A percentile compares a stretch with the other conserved stretches of the same genome.
phyloP scores from a whole-genome alignment of 2,113 vertebrate genomes.

The Muntiacus reevesi region DNA sequence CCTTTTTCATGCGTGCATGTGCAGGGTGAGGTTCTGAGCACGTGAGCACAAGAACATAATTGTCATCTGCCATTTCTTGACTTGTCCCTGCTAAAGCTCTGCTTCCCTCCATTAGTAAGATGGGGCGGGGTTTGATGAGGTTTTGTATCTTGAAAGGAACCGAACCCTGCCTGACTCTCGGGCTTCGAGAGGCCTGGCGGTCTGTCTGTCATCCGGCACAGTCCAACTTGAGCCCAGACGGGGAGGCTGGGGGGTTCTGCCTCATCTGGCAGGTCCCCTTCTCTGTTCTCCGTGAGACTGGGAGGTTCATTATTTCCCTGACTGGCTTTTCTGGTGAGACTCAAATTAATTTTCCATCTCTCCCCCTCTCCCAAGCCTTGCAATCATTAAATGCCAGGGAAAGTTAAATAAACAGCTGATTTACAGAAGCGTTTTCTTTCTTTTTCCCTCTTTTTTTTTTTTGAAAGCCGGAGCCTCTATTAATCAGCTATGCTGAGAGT shows the following conservation, averaged over 20 bases:
- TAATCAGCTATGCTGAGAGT: conserved; percentile 57
- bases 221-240: neutral
- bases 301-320: conserved; percentile 70
- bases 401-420: conserved; percentile 75
- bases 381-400: conserved; percentile 71
- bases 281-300: neutral
- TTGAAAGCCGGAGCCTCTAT: conserved; percentile 45
- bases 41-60: neutral
- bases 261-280: neutral
- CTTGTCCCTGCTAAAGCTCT: neutral
- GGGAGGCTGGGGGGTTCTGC: neutral
- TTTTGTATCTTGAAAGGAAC: neutral
- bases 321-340: conserved; percentile 52
- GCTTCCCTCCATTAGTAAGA: neutral
- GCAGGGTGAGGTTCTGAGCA: neutral
- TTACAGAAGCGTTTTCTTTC: conserved; percentile 65
- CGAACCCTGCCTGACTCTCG: neutral
- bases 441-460: conserved; percentile 33
- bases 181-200: neutral
- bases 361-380: conserved; percentile 47
- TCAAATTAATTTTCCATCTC: conserved; percentile 71
- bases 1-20: rapidly evolving
- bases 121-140: neutral
- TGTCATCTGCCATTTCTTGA: neutral
- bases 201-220: rapidly evolving